Percentiles rank a stretch among this genome's conserved stretches.
Conservation (phyloP, 2,888 invertebrate genomes). For the Meganola albula region DNA sequence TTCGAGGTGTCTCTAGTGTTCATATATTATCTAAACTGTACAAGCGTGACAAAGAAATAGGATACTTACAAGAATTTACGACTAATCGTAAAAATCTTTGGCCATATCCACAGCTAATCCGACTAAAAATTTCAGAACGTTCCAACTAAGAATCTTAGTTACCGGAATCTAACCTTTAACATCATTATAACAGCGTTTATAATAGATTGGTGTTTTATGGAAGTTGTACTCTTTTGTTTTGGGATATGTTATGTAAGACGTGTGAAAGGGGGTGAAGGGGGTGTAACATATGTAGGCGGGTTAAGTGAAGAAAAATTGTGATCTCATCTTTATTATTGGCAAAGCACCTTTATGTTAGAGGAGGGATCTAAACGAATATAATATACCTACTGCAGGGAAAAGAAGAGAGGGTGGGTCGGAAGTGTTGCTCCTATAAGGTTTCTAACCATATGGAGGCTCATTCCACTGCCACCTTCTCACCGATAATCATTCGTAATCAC, state of each 20-base stretch:
- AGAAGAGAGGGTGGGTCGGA: no score
- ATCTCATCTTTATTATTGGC: constrained; percentile 47
- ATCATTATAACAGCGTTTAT: neutral
- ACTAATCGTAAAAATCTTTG: constrained; percentile 35
- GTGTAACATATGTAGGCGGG: constrained; percentile 31
- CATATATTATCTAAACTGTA: constrained; percentile 5
- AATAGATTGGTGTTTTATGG: constrained; percentile 1
- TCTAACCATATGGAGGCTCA: no score
- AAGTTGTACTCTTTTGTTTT: constrained; percentile 1
- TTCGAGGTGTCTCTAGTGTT: no score
- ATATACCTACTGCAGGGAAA: no score
- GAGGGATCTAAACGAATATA: no score
- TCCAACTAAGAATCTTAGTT: neutral
- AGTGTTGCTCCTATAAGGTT: no score
- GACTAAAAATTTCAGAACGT: constrained; percentile 16
- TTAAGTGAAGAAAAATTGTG: constrained; percentile 41
- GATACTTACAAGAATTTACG: constrained; percentile 32
- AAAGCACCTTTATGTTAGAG: no score
- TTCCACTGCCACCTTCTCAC: no score
- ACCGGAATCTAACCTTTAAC: neutral
- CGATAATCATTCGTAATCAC: no score
- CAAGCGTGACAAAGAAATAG: constrained; percentile 29
- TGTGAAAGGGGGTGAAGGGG: constrained; percentile 38
- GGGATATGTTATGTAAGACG: constrained; percentile 25
- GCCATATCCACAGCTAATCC: constrained; percentile 30